Conservation (phyloP, 2,888 invertebrate species). For the Coremacera marginata region DNA sequence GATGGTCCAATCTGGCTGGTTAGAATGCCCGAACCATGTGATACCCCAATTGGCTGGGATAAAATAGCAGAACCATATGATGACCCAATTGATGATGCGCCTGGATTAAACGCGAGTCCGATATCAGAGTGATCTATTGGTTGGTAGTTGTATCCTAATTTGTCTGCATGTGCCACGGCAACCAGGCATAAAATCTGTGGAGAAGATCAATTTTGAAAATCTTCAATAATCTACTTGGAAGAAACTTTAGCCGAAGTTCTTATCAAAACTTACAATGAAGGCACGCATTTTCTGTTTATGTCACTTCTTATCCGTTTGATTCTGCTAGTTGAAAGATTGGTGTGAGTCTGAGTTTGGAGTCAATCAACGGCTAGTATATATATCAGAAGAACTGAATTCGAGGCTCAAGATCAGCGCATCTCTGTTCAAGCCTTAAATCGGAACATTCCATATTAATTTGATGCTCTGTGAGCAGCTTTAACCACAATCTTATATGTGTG, state of each 20-base stretch:
- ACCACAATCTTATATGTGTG: not conserved
- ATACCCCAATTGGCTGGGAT: not conserved
- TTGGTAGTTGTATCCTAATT: conserved; percentile 60
- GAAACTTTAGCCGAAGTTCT: not conserved
- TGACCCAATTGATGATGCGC: not conserved
- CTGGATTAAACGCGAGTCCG: conserved; percentile 40
- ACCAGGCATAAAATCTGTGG: conserved; percentile 53
- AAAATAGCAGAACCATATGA: not conserved
- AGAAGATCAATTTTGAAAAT: not conserved
- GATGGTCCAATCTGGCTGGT: not conserved
- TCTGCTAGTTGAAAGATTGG: conserved; percentile 51
- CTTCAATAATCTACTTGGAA: not conserved
- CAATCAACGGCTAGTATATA: not conserved
- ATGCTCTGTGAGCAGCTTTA: not conserved
- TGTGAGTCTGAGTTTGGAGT: not conserved
- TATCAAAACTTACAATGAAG: conserved; percentile 26
- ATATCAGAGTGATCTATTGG: conserved; percentile 56
- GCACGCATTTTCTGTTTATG: conserved; percentile 15
- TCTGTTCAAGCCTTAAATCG: not conserved
- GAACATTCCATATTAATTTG: not conserved
- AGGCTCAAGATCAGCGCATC: not conserved
- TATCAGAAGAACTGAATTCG: not conserved
- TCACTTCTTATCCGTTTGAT: conserved; percentile 36
- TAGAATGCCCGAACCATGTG: not conserved
- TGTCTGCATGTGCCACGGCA: conserved; percentile 58